Base-by-base conservation (phyloP, 1,140 invertebrate genomes). In the Belonocnema kinseyi region DNA sequence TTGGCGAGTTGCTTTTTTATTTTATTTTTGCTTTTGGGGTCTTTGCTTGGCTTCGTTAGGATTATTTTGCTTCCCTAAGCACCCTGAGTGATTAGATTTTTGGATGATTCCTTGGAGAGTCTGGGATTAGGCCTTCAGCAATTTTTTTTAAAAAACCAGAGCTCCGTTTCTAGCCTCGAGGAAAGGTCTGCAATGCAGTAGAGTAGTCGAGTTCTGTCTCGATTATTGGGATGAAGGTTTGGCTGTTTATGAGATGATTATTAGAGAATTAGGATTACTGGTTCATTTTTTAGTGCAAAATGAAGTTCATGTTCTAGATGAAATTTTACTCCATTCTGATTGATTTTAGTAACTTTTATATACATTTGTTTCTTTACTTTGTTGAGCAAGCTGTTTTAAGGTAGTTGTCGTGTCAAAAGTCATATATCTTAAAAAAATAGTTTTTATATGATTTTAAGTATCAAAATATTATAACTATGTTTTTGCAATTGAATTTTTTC, bases 161-260 rank as follows among this genome's bases (percentile, higher is more conserved):
- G 58, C 26, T 61, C 58, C 58, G 26, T 26, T 61, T 61, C 26
- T 61, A 61, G 58, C 58, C 58, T 33, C 26, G 58, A 61, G 26
- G 21, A 26, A 26, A 26, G 40, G 40, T 46, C 40, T 46, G 40
- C 40, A 46, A 46, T 46, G 40, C 40, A 46, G 40, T 46, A 46
- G 40, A 46, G 7, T 46, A 46, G 26, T 61, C 58, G 58, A 61
- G 58, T 61, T 61, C 58, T 61, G 58, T 61, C 58, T 61, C 58
- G 58, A 61, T 33, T 61, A 61, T 40, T 26, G 58, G 58, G 58
- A 61, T 61, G 58, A 61, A 14, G 21, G 13, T 61, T 61, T 26
- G 21, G 21, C 14, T 33, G 21, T 26, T 21, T 33, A 33, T 61
- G 21, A 61, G 21, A 61, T 11, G 19, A 58, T 58, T 58, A 58